phyloP scores from a whole-genome alignment of 2,113 vertebrate genomes.

The Dicaeum eximium region DNA sequence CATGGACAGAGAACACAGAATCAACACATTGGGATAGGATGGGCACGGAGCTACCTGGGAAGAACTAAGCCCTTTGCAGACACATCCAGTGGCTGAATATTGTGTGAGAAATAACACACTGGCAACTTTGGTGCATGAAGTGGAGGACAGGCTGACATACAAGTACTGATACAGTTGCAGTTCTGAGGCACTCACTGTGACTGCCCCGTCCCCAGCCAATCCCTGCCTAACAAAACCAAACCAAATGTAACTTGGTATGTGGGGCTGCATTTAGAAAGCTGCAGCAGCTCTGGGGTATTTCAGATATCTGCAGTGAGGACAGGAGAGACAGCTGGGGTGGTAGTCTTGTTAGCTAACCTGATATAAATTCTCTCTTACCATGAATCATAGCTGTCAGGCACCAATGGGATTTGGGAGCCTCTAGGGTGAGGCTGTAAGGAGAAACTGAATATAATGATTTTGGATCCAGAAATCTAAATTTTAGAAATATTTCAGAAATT shows the following conservation, averaged over 20 bases:
- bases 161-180: background rate
- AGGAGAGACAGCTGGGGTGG: background rate
- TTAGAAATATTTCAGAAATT: background rate
- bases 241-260: background rate
- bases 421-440: background rate
- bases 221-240: background rate
- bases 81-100: rapidly evolving
- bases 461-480: background rate
- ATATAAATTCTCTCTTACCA: background rate
- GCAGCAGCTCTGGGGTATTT: background rate
- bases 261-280: background rate
- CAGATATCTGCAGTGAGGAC: background rate
- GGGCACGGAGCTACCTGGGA: background rate
- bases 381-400: background rate
- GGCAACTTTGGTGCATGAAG: background rate
- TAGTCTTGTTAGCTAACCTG: background rate
- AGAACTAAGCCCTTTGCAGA: background rate
- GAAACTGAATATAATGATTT: background rate
- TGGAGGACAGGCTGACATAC: rapidly evolving
- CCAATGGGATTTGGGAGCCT: background rate
- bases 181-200: background rate
- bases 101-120: background rate
- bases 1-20: background rate
- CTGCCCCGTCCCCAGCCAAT: background rate
- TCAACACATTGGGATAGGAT: background rate